Conservation (phyloP, 2,888 invertebrate species). For the Cataglyphis albicans region DNA sequence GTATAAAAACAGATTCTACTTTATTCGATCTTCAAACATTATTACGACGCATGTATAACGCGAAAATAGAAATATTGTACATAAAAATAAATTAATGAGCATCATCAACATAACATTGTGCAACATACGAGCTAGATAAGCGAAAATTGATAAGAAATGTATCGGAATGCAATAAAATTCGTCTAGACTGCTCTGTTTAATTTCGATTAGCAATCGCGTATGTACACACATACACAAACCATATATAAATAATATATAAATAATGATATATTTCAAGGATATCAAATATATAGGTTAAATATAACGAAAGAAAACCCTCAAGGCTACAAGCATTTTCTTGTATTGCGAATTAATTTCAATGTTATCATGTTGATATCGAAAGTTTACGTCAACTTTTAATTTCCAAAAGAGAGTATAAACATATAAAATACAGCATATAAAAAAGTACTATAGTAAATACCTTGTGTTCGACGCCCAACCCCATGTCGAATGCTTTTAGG, state of each 20-base stretch:
- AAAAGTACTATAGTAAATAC: not conserved
- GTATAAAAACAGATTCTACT: not conserved
- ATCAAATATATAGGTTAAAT: not conserved
- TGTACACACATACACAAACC: not conserved
- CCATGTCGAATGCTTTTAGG: conserved; percentile 1
- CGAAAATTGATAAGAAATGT: conserved; percentile 1
- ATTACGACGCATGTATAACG: not conserved
- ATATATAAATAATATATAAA: not conserved
- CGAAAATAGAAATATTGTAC: not conserved
- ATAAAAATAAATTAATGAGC: not conserved
- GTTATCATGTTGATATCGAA: not conserved
- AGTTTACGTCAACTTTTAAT: not conserved
- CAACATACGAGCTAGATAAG: conserved; percentile 4
- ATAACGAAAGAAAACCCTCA: not conserved
- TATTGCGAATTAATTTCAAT: not conserved
- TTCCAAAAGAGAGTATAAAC: not conserved
- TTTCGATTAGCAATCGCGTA: not conserved
- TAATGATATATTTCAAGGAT: not conserved
- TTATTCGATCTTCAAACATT: not conserved
- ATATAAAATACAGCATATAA: not conserved
- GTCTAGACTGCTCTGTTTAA: not conserved
- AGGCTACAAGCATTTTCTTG: not conserved
- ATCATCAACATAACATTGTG: not conserved
- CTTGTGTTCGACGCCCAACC: conserved; percentile 36
- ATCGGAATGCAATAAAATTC: not conserved